These are phyloP conservation scores for Ciconia maguari DNA, from an alignment of 2,113 vertebrate species.

Conservation along the genomic window DNA sequence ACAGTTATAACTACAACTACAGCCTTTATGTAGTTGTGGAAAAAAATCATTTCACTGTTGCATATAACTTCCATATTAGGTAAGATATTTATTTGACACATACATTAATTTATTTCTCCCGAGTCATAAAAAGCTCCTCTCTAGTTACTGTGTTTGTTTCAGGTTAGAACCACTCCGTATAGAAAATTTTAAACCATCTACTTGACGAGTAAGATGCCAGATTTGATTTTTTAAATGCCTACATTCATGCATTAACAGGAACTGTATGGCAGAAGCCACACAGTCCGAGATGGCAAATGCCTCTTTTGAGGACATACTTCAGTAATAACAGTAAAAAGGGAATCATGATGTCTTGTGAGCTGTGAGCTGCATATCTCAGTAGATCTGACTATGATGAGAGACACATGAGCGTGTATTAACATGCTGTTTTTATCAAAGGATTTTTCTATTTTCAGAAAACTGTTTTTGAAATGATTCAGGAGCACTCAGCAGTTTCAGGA, in stretches of 20 bases:
- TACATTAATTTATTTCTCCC: not conserved
- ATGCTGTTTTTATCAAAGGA: conserved; percentile 9
- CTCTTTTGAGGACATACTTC: not conserved
- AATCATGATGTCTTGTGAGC: not conserved
- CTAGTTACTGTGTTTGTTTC: not conserved
- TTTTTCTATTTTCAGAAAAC: conserved; percentile 14
- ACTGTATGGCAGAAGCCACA: not conserved
- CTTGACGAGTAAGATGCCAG: not conserved
- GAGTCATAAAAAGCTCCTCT: not conserved
- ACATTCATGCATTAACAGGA: not conserved
- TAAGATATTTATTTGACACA: not conserved
- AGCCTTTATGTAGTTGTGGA: not conserved
- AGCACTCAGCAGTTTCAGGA: not conserved
- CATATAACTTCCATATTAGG: not conserved
- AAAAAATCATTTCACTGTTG: not conserved
- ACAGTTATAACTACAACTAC: not conserved
- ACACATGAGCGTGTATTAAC: not conserved
- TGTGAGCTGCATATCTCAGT: not conserved
- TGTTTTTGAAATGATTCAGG: not conserved
- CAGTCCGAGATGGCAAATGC: not conserved
- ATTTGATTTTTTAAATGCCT: not conserved
- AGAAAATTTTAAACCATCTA: not conserved
- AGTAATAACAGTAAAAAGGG: not conserved
- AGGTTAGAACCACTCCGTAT: not conserved
- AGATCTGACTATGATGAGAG: not conserved